Evolutionary conservation across 2,113 vertebrate genomes (phyloP), one percentile per base, ranked within the genome.

Genomic region (Muntiacus muntjak): DNA sequence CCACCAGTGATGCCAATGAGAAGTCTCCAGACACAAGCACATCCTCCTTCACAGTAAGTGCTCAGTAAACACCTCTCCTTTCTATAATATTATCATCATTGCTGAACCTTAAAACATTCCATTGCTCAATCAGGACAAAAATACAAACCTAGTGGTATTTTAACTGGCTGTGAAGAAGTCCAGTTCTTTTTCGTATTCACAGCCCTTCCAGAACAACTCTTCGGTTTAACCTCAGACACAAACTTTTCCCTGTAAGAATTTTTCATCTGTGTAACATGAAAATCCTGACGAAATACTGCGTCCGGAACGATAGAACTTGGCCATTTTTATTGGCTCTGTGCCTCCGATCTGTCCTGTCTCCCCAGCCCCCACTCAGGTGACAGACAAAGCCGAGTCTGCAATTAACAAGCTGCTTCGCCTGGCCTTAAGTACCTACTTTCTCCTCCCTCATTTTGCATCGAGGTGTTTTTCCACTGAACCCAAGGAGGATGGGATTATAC

Each of bases 381-480:
- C 87, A 97, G 95, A 57, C 64, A 71, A 64, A 76, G 33, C 81
- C 3, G 33, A 16, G 57, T 14, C 92, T 50, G 3, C 85, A 47
- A 26, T 36, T 26, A 91, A 81, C 19, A 1, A 5, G 58, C 40
- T 36, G 67, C 57, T 28, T 79, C 9, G 3, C 57, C 60, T 1
- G 1, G n/a, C 84, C 7, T 8, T 5, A 6, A 26, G 6, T 2
- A 83, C 85, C 83, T n/a, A 14, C 17, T 76, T 60, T 74, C 60
- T 64, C 5, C 19, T 28, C 60, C 16, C 33, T 93, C 71, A 0
- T 79, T 91, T 67, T 36, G 62, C 86, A n/a, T 15, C 0, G 82
- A 26, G 81, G 52, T 45, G 91, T 97, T 97, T 96, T 94, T 91
- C 54, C 93, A 86, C 0, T 2, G 74, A 92, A 78, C 83, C 62